Base-by-base conservation (phyloP, 2,888 invertebrate genomes). In the Thereva unica region DNA sequence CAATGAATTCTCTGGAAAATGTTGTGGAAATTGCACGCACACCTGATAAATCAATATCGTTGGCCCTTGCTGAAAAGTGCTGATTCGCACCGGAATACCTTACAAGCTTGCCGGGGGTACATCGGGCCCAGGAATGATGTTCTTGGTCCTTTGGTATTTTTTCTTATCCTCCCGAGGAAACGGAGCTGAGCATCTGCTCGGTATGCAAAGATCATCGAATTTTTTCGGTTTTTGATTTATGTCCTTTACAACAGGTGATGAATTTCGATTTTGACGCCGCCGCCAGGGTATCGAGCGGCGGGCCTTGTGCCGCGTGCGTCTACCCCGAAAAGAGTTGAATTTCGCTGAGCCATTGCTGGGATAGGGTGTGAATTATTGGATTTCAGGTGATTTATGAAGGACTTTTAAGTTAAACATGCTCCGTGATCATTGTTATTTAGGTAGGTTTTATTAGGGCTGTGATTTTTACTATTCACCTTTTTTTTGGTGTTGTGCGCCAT, bases 191-290 rank as follows among this genome's bases (percentile, higher is more conserved):
- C 49, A 49, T 47, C 59, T 59, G 45, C 8, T 47, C 59, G 35
- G 47, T 59, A 59, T 59, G 59, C 59, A 59, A 47, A 59, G 37
- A 59, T 59, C 59, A 59, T 47, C 59, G 47, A 12, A 59, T 47
- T 49, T 59, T 59, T 59, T 47, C 47, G 49, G 35, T 23, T 23
- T 59, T 59, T 59, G 59, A 59, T 59, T 59, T 59, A 59, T 59
- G 49, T 59, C 12, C 34, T 49, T 12, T 10, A 59, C 59, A 59
- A 59, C 59, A 59, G 59, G 59, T 59, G 59, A 59, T 59, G 59
- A 59, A 59, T 59, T 49, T 59, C 59, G 59, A 59, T 59, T 47
- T 59, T 47, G 35, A 40, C 35, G 41, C 10, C 6, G 35, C 23
- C 35, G 41, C 10, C 6, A n/a, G 4, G 10, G 23, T 5, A 52